Evolutionary conservation across 1,140 invertebrate genomes (phyloP).

Genomic region (Habropoda laboriosa): DNA sequence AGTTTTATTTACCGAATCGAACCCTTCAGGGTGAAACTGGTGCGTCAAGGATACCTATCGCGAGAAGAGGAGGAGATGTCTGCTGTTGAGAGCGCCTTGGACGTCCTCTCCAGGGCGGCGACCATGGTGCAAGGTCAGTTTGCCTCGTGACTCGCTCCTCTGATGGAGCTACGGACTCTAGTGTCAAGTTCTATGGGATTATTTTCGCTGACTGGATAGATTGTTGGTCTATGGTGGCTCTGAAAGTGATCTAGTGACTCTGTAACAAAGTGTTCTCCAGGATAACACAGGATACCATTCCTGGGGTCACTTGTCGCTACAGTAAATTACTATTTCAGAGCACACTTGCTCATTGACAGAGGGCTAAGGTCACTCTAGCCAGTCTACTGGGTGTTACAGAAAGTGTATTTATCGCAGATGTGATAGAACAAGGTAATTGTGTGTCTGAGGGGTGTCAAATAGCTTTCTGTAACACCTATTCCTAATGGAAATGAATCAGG

Average conservation of each 20-base stretch:
- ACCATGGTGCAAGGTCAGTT: constrained; percentile 93
- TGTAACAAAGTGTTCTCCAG: neutral
- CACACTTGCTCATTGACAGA: too few relatives aligned
- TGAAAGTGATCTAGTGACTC: too few relatives aligned
- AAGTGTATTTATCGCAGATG: neutral
- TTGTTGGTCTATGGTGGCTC: neutral
- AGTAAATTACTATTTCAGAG: neutral
- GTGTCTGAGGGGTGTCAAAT: neutral
- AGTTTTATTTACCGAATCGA: neutral
- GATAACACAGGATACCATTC: too few relatives aligned
- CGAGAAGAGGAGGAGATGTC: constrained; percentile 74
- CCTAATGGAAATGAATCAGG: too few relatives aligned
- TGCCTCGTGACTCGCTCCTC: constrained; percentile 33
- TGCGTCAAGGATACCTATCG: neutral
- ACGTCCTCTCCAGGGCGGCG: constrained; percentile 93
- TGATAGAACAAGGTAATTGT: neutral
- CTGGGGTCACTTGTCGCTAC: neutral
- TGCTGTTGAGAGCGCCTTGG: constrained; percentile 90
- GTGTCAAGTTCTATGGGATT: neutral
- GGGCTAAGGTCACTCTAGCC: neutral
- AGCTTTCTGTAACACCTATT: too few relatives aligned
- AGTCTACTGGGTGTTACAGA: too few relatives aligned
- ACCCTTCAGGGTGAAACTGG: constrained; percentile 2
- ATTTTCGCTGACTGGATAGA: too few relatives aligned
- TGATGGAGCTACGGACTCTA: neutral